Evolutionary conservation across 2,797 vertebrate species (phyloP).

Genomic region (Oceanodroma leucorhoa): DNA sequence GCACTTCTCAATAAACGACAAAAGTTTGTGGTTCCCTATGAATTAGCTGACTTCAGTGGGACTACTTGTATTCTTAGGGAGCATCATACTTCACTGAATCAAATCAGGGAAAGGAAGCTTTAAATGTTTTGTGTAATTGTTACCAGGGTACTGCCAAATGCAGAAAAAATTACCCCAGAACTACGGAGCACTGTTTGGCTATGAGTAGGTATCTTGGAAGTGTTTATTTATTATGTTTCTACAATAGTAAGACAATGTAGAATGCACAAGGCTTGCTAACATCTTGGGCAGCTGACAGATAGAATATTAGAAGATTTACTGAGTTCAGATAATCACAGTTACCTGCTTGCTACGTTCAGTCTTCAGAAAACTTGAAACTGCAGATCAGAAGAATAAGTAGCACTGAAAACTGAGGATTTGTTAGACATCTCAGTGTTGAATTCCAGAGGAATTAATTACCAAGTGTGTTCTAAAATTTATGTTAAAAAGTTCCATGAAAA

Average conservation of each 20-base stretch:
- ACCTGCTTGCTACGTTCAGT: not conserved
- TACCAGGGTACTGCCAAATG: not conserved
- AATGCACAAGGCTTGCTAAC: not conserved
- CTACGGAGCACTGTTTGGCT: not conserved
- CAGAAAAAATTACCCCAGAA: not conserved
- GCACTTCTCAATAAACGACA: not conserved
- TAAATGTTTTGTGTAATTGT: not conserved
- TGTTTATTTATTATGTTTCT: not conserved
- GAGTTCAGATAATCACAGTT: not conserved
- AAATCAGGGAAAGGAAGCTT: not conserved
- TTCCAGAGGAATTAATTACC: not conserved
- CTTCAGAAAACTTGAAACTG: not conserved
- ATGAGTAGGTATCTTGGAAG: not conserved
- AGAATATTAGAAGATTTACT: not conserved
- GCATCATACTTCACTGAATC: not conserved
- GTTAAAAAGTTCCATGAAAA: not conserved
- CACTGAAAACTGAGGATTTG: not conserved
- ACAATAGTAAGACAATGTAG: not conserved
- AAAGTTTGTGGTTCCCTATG: not conserved
- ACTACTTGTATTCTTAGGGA: not conserved
- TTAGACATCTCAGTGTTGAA: not conserved
- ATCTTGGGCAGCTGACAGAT: not conserved
- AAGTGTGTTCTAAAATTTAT: not conserved
- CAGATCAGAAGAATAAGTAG: not conserved
- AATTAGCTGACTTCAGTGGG: not conserved